Conservation (phyloP, 2,113 vertebrate species). For the Varanus komodoensis region DNA sequence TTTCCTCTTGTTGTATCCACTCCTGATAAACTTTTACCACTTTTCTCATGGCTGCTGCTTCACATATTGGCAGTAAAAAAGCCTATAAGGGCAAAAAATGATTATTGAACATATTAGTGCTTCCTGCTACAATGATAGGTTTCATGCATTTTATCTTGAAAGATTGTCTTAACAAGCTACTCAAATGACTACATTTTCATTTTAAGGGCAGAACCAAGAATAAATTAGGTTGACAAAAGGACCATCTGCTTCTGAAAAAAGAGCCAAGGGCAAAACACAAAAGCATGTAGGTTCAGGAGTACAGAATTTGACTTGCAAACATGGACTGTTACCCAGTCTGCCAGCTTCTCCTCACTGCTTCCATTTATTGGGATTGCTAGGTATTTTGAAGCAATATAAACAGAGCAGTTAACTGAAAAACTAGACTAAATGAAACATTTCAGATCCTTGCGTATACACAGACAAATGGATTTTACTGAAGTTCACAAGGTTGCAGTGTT, state of each 20-base stretch:
- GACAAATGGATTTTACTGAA: neutral
- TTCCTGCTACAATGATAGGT: neutral
- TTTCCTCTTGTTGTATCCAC: conserved; percentile 97
- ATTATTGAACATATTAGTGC: neutral
- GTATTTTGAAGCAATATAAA: neutral
- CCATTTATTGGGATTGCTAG: neutral
- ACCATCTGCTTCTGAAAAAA: neutral
- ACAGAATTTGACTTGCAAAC: conserved; percentile 1
- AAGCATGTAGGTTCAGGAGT: neutral
- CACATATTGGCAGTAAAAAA: conserved; percentile 95
- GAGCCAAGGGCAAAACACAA: neutral
- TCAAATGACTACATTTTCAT: neutral
- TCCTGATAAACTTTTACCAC: conserved; percentile 98
- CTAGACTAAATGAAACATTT: neutral
- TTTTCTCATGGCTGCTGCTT: conserved; percentile 96
- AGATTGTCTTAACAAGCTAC: neutral
- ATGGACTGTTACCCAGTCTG: neutral
- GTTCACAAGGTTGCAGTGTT: neutral
- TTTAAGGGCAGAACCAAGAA: neutral
- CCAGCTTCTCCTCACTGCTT: neutral
- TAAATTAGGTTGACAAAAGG: neutral
- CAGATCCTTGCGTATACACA: neutral
- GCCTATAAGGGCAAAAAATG: conserved; percentile 76
- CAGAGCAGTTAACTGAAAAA: neutral
- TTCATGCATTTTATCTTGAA: neutral